phyloP scores from a whole-genome alignment of 1,140 invertebrate species.

The Nixonia krombeini region DNA sequence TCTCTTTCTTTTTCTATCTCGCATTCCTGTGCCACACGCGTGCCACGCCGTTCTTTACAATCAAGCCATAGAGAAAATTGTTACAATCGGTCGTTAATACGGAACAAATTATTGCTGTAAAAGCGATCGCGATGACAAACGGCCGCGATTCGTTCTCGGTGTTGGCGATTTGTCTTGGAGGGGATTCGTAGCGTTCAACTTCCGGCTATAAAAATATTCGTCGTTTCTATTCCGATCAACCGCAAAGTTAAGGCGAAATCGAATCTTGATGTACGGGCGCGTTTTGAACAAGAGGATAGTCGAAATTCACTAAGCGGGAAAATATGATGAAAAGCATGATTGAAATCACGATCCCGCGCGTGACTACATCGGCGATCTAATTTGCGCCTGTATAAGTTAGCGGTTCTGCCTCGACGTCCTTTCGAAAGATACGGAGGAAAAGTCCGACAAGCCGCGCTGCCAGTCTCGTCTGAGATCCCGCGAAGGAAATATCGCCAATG shows the following conservation, averaged over 20 bases:
- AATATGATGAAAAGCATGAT: slow-evolving; percentile 3
- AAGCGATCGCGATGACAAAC: too few species aligned
- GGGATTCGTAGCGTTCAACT: not conserved
- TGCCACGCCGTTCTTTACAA: too few species aligned
- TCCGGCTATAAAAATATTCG: not conserved
- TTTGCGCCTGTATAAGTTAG: slow-evolving; percentile 20
- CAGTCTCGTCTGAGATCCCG: slow-evolving; percentile 26
- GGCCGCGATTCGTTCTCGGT: too few species aligned
- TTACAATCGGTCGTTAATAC: too few species aligned
- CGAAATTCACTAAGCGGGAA: slow-evolving; percentile 4
- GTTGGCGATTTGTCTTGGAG: too few species aligned
- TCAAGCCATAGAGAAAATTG: too few species aligned
- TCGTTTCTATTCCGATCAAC: not conserved
- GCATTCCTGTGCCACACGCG: too few species aligned
- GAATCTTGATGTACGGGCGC: too few species aligned
- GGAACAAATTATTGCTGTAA: too few species aligned
- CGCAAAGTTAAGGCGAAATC: slow-evolving; percentile 1
- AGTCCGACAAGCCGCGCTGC: slow-evolving; percentile 14
- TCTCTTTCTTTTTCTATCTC: too few species aligned
- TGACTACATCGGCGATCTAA: slow-evolving; percentile 19
- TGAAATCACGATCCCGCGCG: slow-evolving; percentile 14
- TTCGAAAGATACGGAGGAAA: slow-evolving; percentile 25
- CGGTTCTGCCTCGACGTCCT: slow-evolving; percentile 13
- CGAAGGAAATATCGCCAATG: slow-evolving; percentile 15
- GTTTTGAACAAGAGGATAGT: too few species aligned